These are phyloP conservation scores for Zygothrica quintamaculata DNA, from an alignment of 2,888 invertebrate species.

Conservation along the genomic window DNA sequence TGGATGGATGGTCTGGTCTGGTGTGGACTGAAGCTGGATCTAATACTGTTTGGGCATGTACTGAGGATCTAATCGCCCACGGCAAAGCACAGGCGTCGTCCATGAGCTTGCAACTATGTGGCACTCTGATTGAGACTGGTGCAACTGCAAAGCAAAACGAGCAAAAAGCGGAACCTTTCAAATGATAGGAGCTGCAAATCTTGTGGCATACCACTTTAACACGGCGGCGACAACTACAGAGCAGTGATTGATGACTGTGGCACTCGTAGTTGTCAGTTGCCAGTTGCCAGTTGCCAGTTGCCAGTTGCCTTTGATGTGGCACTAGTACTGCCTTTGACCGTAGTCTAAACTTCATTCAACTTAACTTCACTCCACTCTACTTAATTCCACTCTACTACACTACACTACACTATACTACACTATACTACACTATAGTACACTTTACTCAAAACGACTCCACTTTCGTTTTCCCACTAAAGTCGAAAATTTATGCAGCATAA, in stretches of 20 bases:
- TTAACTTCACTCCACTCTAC: constrained; percentile 48
- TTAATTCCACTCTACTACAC: too few relatives aligned
- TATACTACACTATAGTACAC: too few relatives aligned
- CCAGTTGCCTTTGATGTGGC: constrained; percentile 61
- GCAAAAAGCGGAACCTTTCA: constrained; percentile 28
- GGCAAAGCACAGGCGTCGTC: constrained; percentile 20
- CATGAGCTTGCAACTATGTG: constrained; percentile 57
- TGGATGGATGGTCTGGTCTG: too few relatives aligned
- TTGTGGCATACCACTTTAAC: constrained; percentile 43
- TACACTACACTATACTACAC: too few relatives aligned
- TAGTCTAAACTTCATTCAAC: constrained; percentile 11
- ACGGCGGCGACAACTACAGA: constrained; percentile 18
- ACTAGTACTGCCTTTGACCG: constrained; percentile 24
- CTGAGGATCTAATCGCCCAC: constrained; percentile 46
- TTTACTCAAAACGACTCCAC: constrained; percentile 24
- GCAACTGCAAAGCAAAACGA: background rate
- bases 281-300: constrained; percentile 6
- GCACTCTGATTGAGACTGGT: constrained; percentile 52
- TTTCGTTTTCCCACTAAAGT: constrained; percentile 71
- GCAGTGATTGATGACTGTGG: constrained; percentile 74
- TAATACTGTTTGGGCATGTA: constrained; percentile 7
- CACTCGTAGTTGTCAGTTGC: constrained; percentile 52
- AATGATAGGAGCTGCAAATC: constrained; percentile 20
- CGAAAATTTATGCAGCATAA: constrained; percentile 76
- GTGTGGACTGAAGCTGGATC: constrained; percentile 8